A percentile compares a stretch with the other conserved stretches of the same genome.
These are phyloP conservation scores for Temnothorax curvispinosus DNA, from an alignment of 1,140 invertebrate species.

Conservation along the genomic window DNA sequence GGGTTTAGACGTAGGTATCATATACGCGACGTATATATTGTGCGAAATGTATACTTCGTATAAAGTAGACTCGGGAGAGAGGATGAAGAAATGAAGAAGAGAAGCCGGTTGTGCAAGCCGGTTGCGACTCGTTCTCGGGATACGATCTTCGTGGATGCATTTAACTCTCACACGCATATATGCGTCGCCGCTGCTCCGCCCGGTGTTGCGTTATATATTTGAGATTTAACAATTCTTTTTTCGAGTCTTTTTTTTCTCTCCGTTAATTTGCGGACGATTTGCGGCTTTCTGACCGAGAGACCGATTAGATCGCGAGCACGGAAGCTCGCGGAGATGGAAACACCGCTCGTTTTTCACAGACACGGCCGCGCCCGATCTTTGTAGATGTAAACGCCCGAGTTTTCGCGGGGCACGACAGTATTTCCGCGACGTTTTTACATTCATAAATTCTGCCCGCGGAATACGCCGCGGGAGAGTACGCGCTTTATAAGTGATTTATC, in stretches of 20 bases:
- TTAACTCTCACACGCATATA: background rate
- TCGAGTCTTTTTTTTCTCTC: background rate
- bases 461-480: conserved; percentile 1
- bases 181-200: background rate
- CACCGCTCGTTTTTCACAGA: conserved; percentile 27
- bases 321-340: conserved; percentile 28
- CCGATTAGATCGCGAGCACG: conserved; percentile 33
- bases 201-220: background rate
- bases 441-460: conserved; percentile 49
- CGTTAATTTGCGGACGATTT: conserved; percentile 31
- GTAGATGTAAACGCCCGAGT: conserved; percentile 11
- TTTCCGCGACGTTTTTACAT: conserved; percentile 49
- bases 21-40: background rate
- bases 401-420: conserved; percentile 1
- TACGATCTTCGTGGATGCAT: conserved; percentile 46
- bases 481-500: conserved; percentile 50
- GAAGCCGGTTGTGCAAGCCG: conserved; percentile 65
- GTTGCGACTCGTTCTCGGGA: conserved; percentile 45
- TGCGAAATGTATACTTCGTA: conserved; percentile 23
- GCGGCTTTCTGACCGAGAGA: background rate
- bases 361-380: background rate
- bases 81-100: conserved; percentile 18
- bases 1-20: background rate
- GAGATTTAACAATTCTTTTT: background rate
- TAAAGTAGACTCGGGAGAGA: conserved; percentile 5